phyloP scores from a whole-genome alignment of 2,113 vertebrate genomes.

The Pantherophis guttatus region DNA sequence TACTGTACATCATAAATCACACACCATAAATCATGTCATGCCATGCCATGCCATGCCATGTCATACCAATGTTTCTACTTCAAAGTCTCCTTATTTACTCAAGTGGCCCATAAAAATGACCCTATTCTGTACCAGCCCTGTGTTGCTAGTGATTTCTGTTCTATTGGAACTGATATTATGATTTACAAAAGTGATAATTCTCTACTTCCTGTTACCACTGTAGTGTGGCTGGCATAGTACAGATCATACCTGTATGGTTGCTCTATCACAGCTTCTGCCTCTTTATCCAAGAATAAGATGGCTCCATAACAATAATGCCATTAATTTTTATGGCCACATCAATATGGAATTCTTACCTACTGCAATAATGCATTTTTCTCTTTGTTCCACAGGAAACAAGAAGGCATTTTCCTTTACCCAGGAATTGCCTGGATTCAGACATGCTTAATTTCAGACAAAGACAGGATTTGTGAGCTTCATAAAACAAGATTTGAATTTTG shows the following conservation, averaged over 20 bases:
- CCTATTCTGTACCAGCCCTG: neutral
- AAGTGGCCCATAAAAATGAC: neutral
- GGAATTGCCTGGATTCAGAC: neutral
- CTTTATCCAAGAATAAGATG: neutral
- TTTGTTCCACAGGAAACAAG: neutral
- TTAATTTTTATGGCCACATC: neutral
- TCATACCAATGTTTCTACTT: neutral
- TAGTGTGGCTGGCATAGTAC: neutral
- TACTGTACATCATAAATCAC: neutral
- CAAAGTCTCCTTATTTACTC: neutral
- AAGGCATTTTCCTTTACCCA: neutral
- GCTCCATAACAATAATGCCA: neutral
- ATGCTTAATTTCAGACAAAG: neutral
- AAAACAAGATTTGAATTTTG: neutral
- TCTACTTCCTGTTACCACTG: neutral
- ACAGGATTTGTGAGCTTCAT: neutral
- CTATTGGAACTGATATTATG: neutral
- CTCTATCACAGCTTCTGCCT: neutral
- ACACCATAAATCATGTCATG: neutral
- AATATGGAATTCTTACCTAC: neutral
- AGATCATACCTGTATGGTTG: neutral
- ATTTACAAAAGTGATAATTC: neutral
- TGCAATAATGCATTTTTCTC: neutral
- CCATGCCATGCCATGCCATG: neutral
- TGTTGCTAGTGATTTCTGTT: neutral